phyloP scores from a whole-genome alignment of 2,888 invertebrate genomes.

The Nymphalis c-album region DNA sequence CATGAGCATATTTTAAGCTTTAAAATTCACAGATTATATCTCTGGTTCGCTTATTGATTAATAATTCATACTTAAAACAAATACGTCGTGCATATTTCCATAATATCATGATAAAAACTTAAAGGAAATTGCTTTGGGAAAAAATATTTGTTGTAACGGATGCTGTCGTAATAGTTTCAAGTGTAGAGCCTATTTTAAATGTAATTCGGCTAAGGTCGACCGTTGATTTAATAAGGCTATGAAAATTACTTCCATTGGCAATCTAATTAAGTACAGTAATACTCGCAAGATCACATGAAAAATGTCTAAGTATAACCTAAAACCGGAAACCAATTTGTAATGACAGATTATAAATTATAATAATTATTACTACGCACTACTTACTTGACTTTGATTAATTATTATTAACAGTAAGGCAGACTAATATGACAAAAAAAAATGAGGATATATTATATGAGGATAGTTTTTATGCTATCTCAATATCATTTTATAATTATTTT shows the following conservation, averaged over 20 bases:
- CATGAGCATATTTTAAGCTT: too few relatives aligned
- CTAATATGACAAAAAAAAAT: too few relatives aligned
- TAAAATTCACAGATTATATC: too few relatives aligned
- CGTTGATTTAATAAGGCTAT: conserved; percentile 17
- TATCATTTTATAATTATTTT: too few relatives aligned
- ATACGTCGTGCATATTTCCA: not conserved
- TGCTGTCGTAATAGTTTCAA: conserved; percentile 26
- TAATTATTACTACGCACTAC: too few relatives aligned
- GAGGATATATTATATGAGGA: too few relatives aligned
- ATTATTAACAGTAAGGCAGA: not conserved
- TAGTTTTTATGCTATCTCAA: too few relatives aligned
- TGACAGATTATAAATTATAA: too few relatives aligned
- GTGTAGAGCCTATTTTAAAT: conserved; percentile 34
- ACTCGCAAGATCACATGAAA: too few relatives aligned
- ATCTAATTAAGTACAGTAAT: not conserved
- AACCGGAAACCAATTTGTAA: too few relatives aligned
- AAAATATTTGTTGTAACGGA: conserved; percentile 18
- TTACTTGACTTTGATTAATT: not conserved
- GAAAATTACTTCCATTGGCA: conserved; percentile 17
- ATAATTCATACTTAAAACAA: not conserved
- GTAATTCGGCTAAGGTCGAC: conserved; percentile 43
- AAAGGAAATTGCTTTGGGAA: conserved; percentile 13
- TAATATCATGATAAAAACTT: not conserved
- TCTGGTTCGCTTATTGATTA: too few relatives aligned
- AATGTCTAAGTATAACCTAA: too few relatives aligned